Conservation (phyloP, 2,113 vertebrate genomes). For the Pangasianodon hypophthalmus region DNA sequence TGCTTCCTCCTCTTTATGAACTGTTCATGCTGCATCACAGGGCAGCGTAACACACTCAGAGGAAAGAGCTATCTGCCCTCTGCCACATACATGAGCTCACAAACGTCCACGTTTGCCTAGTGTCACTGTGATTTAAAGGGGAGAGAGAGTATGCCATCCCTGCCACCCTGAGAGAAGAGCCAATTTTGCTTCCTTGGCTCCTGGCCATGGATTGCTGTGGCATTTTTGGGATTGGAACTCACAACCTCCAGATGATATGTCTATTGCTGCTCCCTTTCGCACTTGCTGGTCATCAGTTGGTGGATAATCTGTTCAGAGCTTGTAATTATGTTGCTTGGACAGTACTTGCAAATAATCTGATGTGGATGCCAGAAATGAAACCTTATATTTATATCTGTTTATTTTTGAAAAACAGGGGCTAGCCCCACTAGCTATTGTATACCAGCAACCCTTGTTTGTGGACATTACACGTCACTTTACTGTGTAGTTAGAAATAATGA, state of each 20-base stretch:
- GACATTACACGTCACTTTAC: not conserved
- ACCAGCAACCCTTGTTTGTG: not conserved
- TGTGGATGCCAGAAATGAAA: not conserved
- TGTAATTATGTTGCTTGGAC: not conserved
- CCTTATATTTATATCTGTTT: not conserved
- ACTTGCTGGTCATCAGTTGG: not conserved
- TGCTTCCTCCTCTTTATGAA: not conserved
- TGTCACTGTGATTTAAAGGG: not conserved
- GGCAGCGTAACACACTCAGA: not conserved
- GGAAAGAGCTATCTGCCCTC: not conserved
- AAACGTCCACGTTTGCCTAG: not conserved
- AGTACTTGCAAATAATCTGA: not conserved
- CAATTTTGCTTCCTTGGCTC: not conserved
- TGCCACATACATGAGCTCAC: not conserved
- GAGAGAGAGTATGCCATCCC: not conserved
- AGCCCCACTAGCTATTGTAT: not conserved
- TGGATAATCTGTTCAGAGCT: not conserved
- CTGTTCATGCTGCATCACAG: not conserved
- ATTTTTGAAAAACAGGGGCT: not conserved
- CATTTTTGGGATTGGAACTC: not conserved
- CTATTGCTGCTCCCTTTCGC: not conserved
- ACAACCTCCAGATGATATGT: not conserved
- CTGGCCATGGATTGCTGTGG: not conserved
- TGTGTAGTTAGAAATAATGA: not conserved
- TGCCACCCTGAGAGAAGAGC: not conserved